Conservation (phyloP, 2,888 invertebrate genomes). For the Chalcis sispes region DNA sequence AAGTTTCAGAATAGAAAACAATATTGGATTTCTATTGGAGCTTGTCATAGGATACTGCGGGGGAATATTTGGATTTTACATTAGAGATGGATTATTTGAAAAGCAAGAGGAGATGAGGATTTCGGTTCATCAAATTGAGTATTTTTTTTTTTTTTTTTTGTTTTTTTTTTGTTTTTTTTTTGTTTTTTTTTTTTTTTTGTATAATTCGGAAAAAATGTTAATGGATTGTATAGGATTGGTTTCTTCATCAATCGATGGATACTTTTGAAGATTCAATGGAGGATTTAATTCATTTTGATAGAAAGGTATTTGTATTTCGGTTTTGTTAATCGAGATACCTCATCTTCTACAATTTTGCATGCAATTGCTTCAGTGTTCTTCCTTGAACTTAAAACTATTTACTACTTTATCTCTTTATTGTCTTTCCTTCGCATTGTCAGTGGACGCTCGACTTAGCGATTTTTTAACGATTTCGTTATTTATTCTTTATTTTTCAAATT, state of each 20-base stretch:
- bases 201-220: conserved; percentile 35
- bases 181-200: too few relatives aligned
- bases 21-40: conserved; percentile 43
- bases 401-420: conserved; percentile 45
- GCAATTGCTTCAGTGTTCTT: conserved; percentile 56
- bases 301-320: conserved; percentile 57
- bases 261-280: conserved; percentile 53
- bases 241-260: conserved; percentile 51
- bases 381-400: conserved; percentile 52
- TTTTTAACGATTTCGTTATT: conserved; percentile 34
- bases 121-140: conserved; percentile 50
- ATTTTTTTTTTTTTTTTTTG: conserved; percentile 54
- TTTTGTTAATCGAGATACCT: conserved; percentile 56
- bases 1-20: conserved; percentile 31
- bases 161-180: too few relatives aligned
- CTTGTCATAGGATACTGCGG: conserved; percentile 49
- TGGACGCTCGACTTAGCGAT: conserved; percentile 32
- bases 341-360: conserved; percentile 57
- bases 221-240: conserved; percentile 51
- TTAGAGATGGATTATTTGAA: conserved; percentile 48
- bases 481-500: conserved; percentile 25
- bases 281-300: conserved; percentile 50
- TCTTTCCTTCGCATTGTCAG: conserved; percentile 39
- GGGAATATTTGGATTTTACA: conserved; percentile 53
- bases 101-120: conserved; percentile 55